Evolutionary conservation across 2,113 vertebrate genomes (phyloP), one percentile per base, ranked within the genome.

Genomic region (Silurus asotus): DNA sequence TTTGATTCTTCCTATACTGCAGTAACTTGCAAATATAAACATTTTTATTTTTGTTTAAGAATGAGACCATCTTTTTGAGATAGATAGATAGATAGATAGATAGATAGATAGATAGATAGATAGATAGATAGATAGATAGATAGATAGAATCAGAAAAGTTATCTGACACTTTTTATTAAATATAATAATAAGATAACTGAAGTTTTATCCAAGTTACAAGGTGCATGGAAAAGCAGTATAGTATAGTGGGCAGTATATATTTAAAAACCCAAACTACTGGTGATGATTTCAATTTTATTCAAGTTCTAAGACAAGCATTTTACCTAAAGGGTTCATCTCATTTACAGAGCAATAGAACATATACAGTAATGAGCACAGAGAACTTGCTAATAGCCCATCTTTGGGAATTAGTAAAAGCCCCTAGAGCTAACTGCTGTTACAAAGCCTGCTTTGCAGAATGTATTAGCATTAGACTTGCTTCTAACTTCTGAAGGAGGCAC

Each of bases 301-400:
- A 69, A 69, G 28, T 17, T 3, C 67, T 69, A 28, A 17, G 14
- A 37, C 65, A 37, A 9, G 11, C 13, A 3, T 62, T 62, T 23
- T 67, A 28, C n/a, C 13, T 28, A 25, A 37, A 64, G n/a, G 11
- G 64, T 14, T 69, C 25, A 37, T 69, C 65, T 25, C 65, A 69
- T 7, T 72, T 72, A 72, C 37, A 48, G 17, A 20, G 17, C 20
- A 49, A 72, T 72, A 72, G 70, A 19, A 20, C 17, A 19, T 7
- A 72, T 72, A 37, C 10, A 72, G 37, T 72, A 72, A 49, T 45
- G 37, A 49, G 70, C 11, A 8, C 5, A 23, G 11, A 72, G 45
- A 72, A 72, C 70, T 2, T 49, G 70, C 37, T 72, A 72, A 72
- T 72, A 72, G 70, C 70, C 19, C 70, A 72, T 37, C 70, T 72